phyloP scores from a whole-genome alignment of 2,797 vertebrate species.

The Pogoniulus pusillus region DNA sequence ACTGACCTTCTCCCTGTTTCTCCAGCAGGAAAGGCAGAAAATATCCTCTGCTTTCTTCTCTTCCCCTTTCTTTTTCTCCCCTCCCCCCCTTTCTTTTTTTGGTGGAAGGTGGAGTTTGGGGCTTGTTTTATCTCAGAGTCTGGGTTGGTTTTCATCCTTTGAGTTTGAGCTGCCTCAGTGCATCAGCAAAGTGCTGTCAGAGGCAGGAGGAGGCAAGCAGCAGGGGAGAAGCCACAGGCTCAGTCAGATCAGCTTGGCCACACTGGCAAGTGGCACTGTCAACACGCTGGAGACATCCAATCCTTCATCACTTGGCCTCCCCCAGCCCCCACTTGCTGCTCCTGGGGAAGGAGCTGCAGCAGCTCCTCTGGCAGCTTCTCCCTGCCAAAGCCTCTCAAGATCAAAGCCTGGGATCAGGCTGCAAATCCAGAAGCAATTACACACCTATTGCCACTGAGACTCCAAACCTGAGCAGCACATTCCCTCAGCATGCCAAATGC shows the following conservation, averaged over 20 bases:
- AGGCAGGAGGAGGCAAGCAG: neutral
- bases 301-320: neutral
- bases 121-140: neutral
- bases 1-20: too few species aligned
- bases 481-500: neutral
- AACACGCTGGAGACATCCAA: neutral
- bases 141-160: neutral
- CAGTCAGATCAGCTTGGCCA: neutral
- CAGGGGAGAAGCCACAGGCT: accelerated
- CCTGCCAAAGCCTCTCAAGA: neutral
- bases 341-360: neutral
- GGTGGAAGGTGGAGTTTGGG: too few species aligned
- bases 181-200: neutral
- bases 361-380: neutral
- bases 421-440: neutral
- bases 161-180: neutral
- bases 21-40: neutral
- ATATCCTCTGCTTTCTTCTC: too few species aligned
- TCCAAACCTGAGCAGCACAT: neutral
- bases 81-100: neutral
- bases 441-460: neutral
- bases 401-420: neutral
- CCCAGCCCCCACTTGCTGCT: neutral
- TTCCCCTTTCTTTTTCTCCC: too few species aligned
- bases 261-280: accelerated